phyloP scores from a whole-genome alignment of 2,113 vertebrate genomes.

The Ibidorhyncha struthersii region DNA sequence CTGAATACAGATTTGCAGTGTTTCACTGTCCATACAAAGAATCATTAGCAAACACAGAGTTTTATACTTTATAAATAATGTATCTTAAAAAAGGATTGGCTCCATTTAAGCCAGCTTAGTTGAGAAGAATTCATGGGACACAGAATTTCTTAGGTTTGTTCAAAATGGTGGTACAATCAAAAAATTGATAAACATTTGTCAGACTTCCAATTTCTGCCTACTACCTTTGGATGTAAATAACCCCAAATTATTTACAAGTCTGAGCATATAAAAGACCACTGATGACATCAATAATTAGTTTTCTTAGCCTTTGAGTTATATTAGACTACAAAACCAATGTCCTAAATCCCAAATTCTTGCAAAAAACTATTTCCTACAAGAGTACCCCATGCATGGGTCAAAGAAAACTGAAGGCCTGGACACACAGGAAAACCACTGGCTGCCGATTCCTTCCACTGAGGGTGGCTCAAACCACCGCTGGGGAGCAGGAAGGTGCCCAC shows the following conservation, averaged over 20 bases:
- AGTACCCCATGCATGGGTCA: rapidly evolving
- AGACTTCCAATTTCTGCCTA: neutral
- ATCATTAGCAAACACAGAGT: neutral
- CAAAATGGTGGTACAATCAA: neutral
- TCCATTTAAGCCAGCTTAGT: neutral
- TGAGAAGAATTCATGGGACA: neutral
- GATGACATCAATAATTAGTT: neutral
- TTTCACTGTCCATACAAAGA: neutral
- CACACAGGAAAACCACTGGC: rapidly evolving
- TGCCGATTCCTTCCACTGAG: neutral
- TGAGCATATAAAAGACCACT: neutral
- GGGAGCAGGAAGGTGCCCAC: neutral
- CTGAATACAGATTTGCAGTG: neutral
- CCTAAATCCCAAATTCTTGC: neutral
- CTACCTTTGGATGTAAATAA: neutral
- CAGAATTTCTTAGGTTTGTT: neutral
- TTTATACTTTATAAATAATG: neutral
- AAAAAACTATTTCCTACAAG: neutral
- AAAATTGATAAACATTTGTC: neutral
- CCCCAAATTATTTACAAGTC: neutral
- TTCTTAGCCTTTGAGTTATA: neutral
- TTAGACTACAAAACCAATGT: neutral
- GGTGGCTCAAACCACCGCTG: rapidly evolving
- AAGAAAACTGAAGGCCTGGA: neutral
- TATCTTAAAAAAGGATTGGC: neutral